These are phyloP conservation scores for Amblyjoppa fuscipennis DNA, from an alignment of 2,888 invertebrate genomes.

Conservation along the genomic window DNA sequence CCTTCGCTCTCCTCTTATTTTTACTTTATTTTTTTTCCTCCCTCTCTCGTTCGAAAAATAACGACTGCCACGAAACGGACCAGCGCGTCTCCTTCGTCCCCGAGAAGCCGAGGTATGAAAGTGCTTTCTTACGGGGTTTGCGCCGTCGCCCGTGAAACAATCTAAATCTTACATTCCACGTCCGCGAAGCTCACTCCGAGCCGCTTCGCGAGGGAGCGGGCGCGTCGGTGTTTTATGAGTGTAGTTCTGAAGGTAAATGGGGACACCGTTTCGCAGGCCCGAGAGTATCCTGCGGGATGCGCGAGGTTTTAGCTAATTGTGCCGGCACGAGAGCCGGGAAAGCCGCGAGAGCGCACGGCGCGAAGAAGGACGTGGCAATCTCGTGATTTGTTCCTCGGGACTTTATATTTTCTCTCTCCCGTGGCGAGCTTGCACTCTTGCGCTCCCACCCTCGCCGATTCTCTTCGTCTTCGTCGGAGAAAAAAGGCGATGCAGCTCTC, in stretches of 20 bases:
- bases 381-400: conserved; percentile 67
- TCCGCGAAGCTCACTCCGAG: conserved; percentile 21
- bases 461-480: conserved; percentile 42
- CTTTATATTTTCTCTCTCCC: conserved; percentile 18
- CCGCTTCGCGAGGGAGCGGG: conserved; percentile 1
- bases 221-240: conserved; percentile 70
- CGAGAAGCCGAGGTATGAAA: conserved; percentile 68
- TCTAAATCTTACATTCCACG: conserved; percentile 73
- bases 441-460: background rate
- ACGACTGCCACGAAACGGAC: conserved; percentile 55
- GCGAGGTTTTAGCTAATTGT: conserved; percentile 74
- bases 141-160: conserved; percentile 72
- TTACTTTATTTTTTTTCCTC: conserved; percentile 47
- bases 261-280: conserved; percentile 54
- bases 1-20: conserved; percentile 21
- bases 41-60: conserved; percentile 50
- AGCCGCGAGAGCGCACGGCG: conserved; percentile 37
- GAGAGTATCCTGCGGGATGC: conserved; percentile 57
- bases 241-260: conserved; percentile 71
- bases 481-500: background rate
- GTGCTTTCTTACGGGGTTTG: conserved; percentile 72
- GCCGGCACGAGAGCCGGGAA: conserved; percentile 24
- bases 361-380: conserved; percentile 64
- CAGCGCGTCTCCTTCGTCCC: conserved; percentile 19
- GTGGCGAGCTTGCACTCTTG: conserved; percentile 6